Base-by-base conservation (phyloP, 2,113 vertebrate species). In the Rousettus leschenaultii region DNA sequence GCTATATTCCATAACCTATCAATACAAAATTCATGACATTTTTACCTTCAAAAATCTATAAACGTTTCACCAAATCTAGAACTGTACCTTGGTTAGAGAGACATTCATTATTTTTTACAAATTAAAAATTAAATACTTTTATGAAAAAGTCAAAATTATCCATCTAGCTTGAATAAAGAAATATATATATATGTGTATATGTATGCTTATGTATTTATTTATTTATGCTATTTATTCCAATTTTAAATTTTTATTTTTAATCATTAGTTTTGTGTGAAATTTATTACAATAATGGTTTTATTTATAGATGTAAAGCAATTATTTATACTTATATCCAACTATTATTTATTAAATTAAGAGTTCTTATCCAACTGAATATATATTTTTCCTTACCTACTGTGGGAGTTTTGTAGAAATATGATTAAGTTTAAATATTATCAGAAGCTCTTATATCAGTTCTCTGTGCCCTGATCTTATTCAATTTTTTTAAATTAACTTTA, bases 91-190 rank as follows among this genome's bases (percentile, higher is more conserved):
- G 57, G 11, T 38, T 19, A 51, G 38, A 66, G 6, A 21, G 5
- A 13, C 7, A 40, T 22, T 8, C 26, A 30, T 30, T 75, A 61
- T 43, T 65, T 53, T 96, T 94, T 74, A 6, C 22, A 78, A 94
- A 88, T 86, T 88, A 51, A 93, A 94, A 88, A 78, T 86, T 19
- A 79, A 43, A 89, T 91, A 86, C 21, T 91, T 91, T 79, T 91
- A 55, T 75, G 38, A 96, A 26, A 86, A 57, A 94, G 28, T 78
- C 65, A 71, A 18, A 92, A 86, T 35, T 59, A 28, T 40, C 87
- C 55, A 75, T 86, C 86, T 95, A 80, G 40, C 40, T 91, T 57
- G 40, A 91, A 80, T 78, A 93, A 89, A 65, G 86, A 74, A 43
- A 38, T 80, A 9, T 26, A 38, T 82, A 9, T 26, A 9, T 74